Evolutionary conservation across 2,113 vertebrate species (phyloP).

Genomic region (zebrafish (Danio rerio)): GRCz12tu NC_133184.1:25023501-25024000

Average conservation of each 20-base stretch:
- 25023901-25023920: no score
- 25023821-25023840: background rate
- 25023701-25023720: background rate
- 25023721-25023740: constrained; percentile 4
- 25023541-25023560: background rate
- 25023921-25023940: no score
- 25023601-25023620: constrained; percentile 15
- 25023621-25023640: constrained; percentile 12
- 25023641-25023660: constrained; percentile 18
- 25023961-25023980: no score
- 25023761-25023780: background rate
- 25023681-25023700: background rate
- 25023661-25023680: background rate
- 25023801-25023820: background rate
- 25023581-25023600: background rate
- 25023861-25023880: no score
- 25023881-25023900: no score
- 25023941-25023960: no score
- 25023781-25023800: background rate
- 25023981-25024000: no score
- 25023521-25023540: background rate
- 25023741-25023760: constrained; percentile 9
- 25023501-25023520: background rate
- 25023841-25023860: background rate
- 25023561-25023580: constrained; percentile 24